Percentiles rank a stretch among this genome's conserved stretches.
Conservation (phyloP, 1,140 invertebrate species). For the Amyelois transitella region DNA sequence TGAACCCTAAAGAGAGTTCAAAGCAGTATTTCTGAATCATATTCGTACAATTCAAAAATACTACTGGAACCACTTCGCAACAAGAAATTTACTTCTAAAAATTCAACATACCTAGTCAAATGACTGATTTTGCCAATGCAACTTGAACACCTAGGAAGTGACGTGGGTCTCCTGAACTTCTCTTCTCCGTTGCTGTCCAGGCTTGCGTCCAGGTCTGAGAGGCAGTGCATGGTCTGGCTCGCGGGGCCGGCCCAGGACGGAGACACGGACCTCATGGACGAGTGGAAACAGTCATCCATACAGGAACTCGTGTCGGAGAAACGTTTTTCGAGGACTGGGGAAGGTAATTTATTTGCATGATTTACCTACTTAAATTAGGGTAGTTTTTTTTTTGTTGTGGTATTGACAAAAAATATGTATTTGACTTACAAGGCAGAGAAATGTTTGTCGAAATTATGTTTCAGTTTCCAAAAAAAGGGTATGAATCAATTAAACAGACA, state of each 20-base stretch:
- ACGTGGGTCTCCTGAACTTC: constrained; percentile 52
- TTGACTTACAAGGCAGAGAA: too few relatives aligned
- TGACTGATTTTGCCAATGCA: constrained; percentile 85
- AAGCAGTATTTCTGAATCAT: too few relatives aligned
- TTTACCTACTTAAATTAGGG: too few relatives aligned
- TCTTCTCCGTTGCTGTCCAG: constrained; percentile 44
- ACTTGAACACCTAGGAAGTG: constrained; percentile 81
- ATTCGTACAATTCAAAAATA: neutral
- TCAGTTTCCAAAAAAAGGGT: too few relatives aligned
- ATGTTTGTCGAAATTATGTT: too few relatives aligned
- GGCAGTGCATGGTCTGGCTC: constrained; percentile 63
- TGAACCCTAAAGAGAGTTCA: too few relatives aligned
- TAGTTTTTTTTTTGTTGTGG: too few relatives aligned
- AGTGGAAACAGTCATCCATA: constrained; percentile 56
- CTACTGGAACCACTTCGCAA: neutral
- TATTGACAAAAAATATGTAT: too few relatives aligned
- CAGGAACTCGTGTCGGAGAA: constrained; percentile 60
- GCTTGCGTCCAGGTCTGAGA: constrained; percentile 55
- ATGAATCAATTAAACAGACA: too few relatives aligned
- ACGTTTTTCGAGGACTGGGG: constrained; percentile 54
- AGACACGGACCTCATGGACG: constrained; percentile 51
- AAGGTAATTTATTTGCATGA: neutral
- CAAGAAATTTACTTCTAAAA: neutral
- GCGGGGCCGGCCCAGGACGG: constrained; percentile 50
- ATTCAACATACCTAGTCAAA: constrained; percentile 64